Base-by-base conservation (phyloP, 2,888 invertebrate genomes). In the Phorcus lineatus region DNA sequence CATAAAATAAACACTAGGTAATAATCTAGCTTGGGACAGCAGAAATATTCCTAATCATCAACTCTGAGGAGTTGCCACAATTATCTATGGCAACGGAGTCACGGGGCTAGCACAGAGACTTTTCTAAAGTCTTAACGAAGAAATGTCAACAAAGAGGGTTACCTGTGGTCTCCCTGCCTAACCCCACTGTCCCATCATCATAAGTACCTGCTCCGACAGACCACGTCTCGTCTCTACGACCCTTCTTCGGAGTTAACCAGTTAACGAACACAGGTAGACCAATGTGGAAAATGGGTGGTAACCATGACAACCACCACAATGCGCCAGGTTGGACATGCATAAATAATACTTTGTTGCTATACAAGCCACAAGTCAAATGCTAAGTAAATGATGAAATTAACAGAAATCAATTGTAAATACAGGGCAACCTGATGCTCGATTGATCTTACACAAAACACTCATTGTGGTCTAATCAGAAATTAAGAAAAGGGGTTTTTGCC, bases 311-410 rank as follows among this genome's bases (percentile, higher is more conserved):
- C 89, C 54, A 66, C 81, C 83, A 84, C 85, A 84, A 86, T 86
- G 85, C 85, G 83, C 87, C 83, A 85, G 84, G 87, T 85, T 85
- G 86, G 88, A 86, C 87, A 87, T 87, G 88, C 88, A 89, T 90
- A 88, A 87, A 89, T 89, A 88, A 88, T 88, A 84, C 85, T 84
- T 79, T 67, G 89, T 88, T 88, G 87, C 89, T 86, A 89, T 88
- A 88, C 88, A 87, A 70, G 76, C 76, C 36, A 76, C 54, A 76
- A 76, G 76, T 76, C 76, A 76, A 76, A 76, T 76, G 55, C 76
- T 76, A 76, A 76, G 76, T 76, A 76, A 76, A 76, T 76, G 76
- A 55, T 36, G 55, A 76, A 76, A 76, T 76, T 76, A 76, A 31
- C 55, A 53, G 55, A 76, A 55, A 76, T 76, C 76, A 76, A 76